Base-by-base conservation (phyloP, 1,140 invertebrate genomes). In the Macrobrachium rosenbergii region DNA sequence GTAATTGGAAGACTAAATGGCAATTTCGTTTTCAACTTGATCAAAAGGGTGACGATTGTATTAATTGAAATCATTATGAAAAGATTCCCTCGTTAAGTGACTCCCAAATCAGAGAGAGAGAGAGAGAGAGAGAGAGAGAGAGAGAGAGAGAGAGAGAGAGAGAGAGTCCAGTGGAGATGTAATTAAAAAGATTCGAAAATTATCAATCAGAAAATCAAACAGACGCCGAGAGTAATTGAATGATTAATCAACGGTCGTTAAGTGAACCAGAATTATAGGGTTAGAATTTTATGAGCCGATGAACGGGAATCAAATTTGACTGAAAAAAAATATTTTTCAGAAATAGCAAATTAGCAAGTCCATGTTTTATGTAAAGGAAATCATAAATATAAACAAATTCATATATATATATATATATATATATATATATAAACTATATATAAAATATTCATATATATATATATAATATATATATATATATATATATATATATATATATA, bases 171-270 rank as follows among this genome's bases (percentile, higher is more conserved):
- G 58, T 80, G 21, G 45, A 75, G 73, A 73, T 62, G 85, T 82
- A 87, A 87, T 87, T 87, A 87, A 87, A 87, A 87, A 87, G 85
- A 87, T 87, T 82, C 85, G 85, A 87, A 81, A 87, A 87, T 87
- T 87, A 81, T 43, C 85, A 87, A 87, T 87, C 85, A 87, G 85
- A 87, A 81, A 87, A 80, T 75, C 85, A 87, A 87, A 87, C 85
- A 87, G 78, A 81, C 69, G 85, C 67, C 63, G 85, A 79, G 64
- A 58, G 52, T 87, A 87, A 87, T 87, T 87, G 85, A 87, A 87
- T 87, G 85, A 87, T 81, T 87, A 87, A 87, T 87, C 85, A 87
- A 87, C 78, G 72, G 85, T 60, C 52, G 69, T 75, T 87, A 87
- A 87, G 85, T 87, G 85, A 87, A 81, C 78, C 78, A 58, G 60